Evolutionary conservation across 2,113 vertebrate genomes (phyloP).

Genomic region (Oplegnathus fasciatus): DNA sequence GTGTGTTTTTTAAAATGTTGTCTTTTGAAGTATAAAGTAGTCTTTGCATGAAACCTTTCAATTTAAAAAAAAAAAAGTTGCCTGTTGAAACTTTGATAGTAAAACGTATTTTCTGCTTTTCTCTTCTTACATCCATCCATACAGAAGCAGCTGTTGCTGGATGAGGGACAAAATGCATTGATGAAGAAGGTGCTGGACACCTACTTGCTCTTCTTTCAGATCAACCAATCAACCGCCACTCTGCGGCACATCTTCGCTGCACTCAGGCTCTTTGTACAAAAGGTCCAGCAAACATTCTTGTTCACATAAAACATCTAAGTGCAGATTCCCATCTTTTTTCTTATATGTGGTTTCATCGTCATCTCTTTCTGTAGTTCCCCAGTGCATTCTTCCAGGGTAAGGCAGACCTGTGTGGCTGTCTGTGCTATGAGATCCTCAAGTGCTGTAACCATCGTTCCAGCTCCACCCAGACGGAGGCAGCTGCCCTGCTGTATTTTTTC

Average conservation of each 20-base stretch:
- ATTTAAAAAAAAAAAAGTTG: neutral
- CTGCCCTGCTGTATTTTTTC: constrained; percentile 96
- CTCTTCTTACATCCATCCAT: constrained; percentile 22
- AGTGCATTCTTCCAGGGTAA: constrained; percentile 96
- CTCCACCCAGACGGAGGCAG: constrained; percentile 94
- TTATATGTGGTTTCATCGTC: neutral
- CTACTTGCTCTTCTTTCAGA: constrained; percentile 96
- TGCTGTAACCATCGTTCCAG: constrained; percentile 98
- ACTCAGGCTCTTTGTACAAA: constrained; percentile 93
- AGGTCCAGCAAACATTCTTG: constrained; percentile 82
- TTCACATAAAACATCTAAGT: neutral
- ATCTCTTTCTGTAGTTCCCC: constrained; percentile 88
- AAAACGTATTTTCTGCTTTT: neutral
- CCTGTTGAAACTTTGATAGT: neutral
- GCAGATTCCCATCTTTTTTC: neutral
- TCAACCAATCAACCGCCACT: constrained; percentile 94
- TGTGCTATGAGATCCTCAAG: constrained; percentile 97
- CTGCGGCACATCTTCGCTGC: constrained; percentile 94
- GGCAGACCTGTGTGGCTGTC: constrained; percentile 94
- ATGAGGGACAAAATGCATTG: constrained; percentile 93
- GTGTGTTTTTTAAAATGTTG: neutral
- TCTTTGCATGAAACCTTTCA: neutral
- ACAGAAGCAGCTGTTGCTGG: constrained; percentile 92
- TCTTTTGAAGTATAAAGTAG: neutral
- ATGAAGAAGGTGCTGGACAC: constrained; percentile 99